phyloP scores from a whole-genome alignment of 2,113 vertebrate genomes.

The Chaetodon auriga region DNA sequence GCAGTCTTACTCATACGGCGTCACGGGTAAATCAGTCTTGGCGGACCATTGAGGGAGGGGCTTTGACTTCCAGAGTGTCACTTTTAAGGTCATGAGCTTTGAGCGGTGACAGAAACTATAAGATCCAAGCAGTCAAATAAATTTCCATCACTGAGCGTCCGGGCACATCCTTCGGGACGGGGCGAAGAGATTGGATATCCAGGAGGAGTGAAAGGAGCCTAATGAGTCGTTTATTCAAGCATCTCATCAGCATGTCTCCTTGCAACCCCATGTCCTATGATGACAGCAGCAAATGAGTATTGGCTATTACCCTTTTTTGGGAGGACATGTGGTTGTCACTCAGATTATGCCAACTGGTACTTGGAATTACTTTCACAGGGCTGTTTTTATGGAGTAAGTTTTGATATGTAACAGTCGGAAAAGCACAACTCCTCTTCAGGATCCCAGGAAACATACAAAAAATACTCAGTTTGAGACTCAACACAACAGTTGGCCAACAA shows the following conservation, averaged over 20 bases:
- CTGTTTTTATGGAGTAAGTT: too few relatives aligned
- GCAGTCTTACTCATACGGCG: conserved; percentile 1
- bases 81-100: background rate
- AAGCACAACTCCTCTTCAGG: too few relatives aligned
- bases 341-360: background rate
- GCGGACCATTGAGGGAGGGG: background rate
- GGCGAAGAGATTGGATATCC: background rate
- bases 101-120: conserved; percentile 1
- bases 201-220: background rate
- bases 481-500: too few relatives aligned
- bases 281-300: too few relatives aligned
- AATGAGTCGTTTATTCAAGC: background rate
- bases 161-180: background rate
- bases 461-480: too few relatives aligned
- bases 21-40: conserved; percentile 13
- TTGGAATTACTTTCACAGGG: background rate
- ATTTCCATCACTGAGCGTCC: background rate
- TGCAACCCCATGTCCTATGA: background rate
- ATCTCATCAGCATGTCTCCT: background rate
- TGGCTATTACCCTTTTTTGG: too few relatives aligned
- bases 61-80: conserved; percentile 13
- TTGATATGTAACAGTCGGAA: too few relatives aligned
- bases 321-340: background rate
- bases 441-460: too few relatives aligned
- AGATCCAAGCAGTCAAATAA: conserved; percentile 1